A percentile compares a stretch with the other conserved stretches of the same genome.
phyloP scores from a whole-genome alignment of 2,113 vertebrate species.

The Nesoenas mayeri region DNA sequence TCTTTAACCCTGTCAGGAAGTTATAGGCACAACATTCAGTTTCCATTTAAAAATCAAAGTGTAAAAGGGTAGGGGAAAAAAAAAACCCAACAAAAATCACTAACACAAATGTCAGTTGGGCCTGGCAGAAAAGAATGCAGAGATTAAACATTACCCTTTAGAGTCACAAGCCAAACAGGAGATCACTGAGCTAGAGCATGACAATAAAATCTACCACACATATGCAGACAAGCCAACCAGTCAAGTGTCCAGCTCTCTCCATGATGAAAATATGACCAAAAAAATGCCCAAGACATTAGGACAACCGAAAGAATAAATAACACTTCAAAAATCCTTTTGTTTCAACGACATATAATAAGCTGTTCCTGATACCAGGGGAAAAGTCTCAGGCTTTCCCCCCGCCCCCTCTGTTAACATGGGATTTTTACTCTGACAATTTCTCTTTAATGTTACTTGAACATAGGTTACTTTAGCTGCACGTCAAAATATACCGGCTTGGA shows the following conservation, averaged over 20 bases:
- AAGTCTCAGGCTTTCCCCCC: background rate
- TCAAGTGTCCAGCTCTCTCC: background rate
- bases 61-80: background rate
- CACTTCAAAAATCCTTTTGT: background rate
- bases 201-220: background rate
- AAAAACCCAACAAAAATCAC: background rate
- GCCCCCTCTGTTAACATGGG: background rate
- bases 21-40: background rate
- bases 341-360: background rate
- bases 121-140: background rate
- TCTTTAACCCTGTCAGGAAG: constrained; percentile 43
- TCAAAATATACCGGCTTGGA: constrained; percentile 1
- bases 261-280: background rate
- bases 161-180: background rate
- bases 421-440: constrained; percentile 35
- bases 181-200: background rate
- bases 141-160: constrained; percentile 39
- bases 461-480: background rate
- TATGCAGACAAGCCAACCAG: background rate
- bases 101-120: constrained; percentile 30
- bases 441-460: background rate
- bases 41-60: constrained; percentile 40
- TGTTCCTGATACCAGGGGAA: background rate
- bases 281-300: background rate
- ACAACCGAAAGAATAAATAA: background rate